phyloP scores from a whole-genome alignment of 2,113 vertebrate genomes.

The Scolopax mira region DNA sequence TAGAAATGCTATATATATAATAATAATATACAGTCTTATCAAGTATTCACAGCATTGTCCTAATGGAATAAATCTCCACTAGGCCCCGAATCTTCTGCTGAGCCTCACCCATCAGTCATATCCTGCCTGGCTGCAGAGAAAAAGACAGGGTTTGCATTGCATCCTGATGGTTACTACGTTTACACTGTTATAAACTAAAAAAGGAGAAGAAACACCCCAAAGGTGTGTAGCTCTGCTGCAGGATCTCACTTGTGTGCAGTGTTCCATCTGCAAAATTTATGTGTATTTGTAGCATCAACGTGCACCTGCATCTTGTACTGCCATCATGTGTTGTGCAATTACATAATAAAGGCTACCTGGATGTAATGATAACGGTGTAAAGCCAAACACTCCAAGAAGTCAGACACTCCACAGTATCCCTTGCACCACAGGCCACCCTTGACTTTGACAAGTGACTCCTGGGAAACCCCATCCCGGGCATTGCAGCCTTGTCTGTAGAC shows the following conservation, averaged over 20 bases:
- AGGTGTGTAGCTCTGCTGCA: neutral
- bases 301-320: rapidly evolving
- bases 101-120: neutral
- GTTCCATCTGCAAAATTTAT: rapidly evolving
- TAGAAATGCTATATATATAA: neutral
- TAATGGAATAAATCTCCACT: neutral
- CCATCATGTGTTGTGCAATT: neutral
- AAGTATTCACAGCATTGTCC: neutral
- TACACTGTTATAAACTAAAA: neutral
- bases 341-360: neutral
- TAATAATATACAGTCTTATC: neutral
- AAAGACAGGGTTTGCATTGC: neutral
- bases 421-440: neutral
- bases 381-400: neutral
- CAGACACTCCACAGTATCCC: neutral
- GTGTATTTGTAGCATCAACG: neutral
- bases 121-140: neutral
- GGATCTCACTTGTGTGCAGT: neutral
- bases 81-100: neutral
- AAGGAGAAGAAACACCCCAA: neutral
- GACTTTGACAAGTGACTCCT: neutral
- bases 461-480: neutral
- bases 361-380: neutral
- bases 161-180: neutral
- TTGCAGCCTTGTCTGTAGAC: neutral